These are phyloP conservation scores for Himalopsyche tibetana DNA, from an alignment of 2,888 invertebrate species.

Conservation along the genomic window DNA sequence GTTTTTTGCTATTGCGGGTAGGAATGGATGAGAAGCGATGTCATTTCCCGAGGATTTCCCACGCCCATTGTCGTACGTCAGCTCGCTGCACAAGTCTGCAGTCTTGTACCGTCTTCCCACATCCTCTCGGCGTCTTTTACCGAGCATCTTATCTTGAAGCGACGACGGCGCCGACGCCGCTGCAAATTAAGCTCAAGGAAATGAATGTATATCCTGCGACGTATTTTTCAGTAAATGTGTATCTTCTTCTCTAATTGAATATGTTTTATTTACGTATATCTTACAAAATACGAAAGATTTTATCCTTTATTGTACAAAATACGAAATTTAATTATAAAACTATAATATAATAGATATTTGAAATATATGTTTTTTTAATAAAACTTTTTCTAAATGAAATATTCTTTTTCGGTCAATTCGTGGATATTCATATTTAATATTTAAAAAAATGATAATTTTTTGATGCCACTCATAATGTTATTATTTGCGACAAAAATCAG, in stretches of 20 bases:
- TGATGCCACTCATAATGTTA: too few species aligned
- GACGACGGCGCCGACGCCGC: conserved; percentile 38
- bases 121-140: conserved; percentile 3
- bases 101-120: conserved; percentile 32
- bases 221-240: not conserved
- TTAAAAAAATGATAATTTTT: too few species aligned
- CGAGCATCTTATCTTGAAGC: conserved; percentile 6
- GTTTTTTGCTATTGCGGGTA: not conserved
- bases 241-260: not conserved
- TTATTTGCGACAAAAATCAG: too few species aligned
- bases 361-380: too few species aligned
- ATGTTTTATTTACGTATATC: too few species aligned
- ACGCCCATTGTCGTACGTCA: conserved; percentile 35
- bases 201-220: not conserved
- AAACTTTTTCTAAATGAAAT: too few species aligned
- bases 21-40: not conserved
- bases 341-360: too few species aligned
- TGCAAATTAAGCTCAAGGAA: conserved; percentile 32
- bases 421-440: too few species aligned
- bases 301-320: too few species aligned
- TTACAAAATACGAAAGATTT: too few species aligned
- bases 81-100: not conserved
- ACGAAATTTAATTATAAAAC: too few species aligned
- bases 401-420: too few species aligned
- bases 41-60: not conserved